Evolutionary conservation across 1,140 invertebrate genomes (phyloP), one percentile per base, ranked within the genome.

Genomic region (Pseudomyrmex sp.): DNA sequence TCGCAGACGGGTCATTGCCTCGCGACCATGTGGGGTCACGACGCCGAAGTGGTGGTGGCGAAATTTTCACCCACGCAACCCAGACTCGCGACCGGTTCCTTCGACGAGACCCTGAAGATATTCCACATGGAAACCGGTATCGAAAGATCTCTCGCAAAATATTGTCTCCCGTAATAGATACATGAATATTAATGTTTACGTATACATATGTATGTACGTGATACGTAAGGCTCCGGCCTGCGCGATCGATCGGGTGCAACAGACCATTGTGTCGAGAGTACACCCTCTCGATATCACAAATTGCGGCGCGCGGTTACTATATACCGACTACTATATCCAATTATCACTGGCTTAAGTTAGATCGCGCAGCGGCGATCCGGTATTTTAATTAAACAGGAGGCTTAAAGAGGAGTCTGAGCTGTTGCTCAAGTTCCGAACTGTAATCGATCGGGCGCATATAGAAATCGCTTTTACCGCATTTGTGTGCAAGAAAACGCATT

Each of bases 101-200:
- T 98, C 96, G 97, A 98, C 88, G 94, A 95, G 12, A 97, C 96
- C 0, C 96, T 96, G 3, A 96, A 96, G 88, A 91, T 98, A 20
- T 98, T 96, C 93, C 95, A 97, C 83, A 90, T 95, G 20, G 65
- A 58, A 58, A 88, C 88, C 48, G 90, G 89, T 88, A 82, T 75
- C 13, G 10, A 79, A 63, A 52, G 26, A 68, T 54, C 48, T 15
- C 8, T 15, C 8, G 44, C 50, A 26, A 26, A 23, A 50, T 88
- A 46, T 73, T 79, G 26, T 70, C 12, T 80, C 66, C 69, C 54
- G 69, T 48, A 79, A 79, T 79, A 79, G 35, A 80, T 44, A 54
- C 54, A 35, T 62, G 15, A 35, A 35, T 35, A 35, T 35, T 5
- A 35, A 35, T 35, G 35, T 35, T 35, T 35, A 35, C 7, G 35